Conservation (phyloP, 2,797 vertebrate species). For the Gymnopithys bicolor region DNA sequence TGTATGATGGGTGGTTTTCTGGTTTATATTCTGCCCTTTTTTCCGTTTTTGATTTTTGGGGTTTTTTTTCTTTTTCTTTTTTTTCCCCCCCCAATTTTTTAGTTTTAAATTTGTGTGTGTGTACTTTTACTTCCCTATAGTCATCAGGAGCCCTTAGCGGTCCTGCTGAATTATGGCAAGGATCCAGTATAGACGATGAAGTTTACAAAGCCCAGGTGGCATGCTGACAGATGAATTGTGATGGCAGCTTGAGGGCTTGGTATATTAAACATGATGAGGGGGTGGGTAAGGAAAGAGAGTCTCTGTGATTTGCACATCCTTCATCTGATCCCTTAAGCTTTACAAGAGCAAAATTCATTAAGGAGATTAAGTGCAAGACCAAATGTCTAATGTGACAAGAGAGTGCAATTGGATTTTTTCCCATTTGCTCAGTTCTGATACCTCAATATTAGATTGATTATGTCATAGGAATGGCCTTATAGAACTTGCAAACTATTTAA, state of each 20-base stretch:
- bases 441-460: not conserved
- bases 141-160: not conserved
- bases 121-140: not conserved
- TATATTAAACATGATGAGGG: slow-evolving; percentile 15
- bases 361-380: not conserved
- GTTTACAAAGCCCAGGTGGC: slow-evolving; percentile 47
- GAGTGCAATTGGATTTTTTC: not conserved
- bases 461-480: not conserved
- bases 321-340: slow-evolving; percentile 35
- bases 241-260: slow-evolving; percentile 13
- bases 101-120: not conserved
- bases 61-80: not conserved
- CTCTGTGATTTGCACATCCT: slow-evolving; percentile 18
- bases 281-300: not conserved
- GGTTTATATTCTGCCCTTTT: too few species aligned
- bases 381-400: slow-evolving; percentile 1
- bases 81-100: too few species aligned
- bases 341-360: slow-evolving; percentile 34
- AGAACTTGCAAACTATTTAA: not conserved
- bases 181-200: not conserved
- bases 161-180: not conserved
- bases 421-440: not conserved
- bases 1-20: fast-evolving
- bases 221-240: slow-evolving; percentile 4
- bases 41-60: too few species aligned